Conservation (phyloP, 2,113 vertebrate genomes). For the Xiphophorus couchianus region DNA sequence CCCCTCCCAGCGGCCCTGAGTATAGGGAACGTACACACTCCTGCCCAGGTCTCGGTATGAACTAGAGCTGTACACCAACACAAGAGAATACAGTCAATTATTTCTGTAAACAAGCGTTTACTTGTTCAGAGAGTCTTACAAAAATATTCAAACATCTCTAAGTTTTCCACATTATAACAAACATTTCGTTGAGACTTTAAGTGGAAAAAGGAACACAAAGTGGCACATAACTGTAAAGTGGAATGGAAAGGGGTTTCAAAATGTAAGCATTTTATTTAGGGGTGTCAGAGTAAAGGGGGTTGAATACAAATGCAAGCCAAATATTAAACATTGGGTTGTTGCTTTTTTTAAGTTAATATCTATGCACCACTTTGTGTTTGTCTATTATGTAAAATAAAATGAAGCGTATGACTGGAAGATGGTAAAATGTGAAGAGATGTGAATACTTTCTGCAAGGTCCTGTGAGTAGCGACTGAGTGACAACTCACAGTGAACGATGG, state of each 20-base stretch:
- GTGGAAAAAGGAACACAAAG: not conserved
- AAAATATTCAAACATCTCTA: not conserved
- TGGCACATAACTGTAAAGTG: too few species aligned
- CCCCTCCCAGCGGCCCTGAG: conserved; percentile 98
- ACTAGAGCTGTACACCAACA: conserved; percentile 83
- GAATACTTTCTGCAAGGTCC: not conserved
- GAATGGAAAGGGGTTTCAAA: too few species aligned
- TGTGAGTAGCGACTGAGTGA: not conserved
- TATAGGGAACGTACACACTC: conserved; percentile 96
- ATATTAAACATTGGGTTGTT: too few species aligned
- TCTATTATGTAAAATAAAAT: not conserved
- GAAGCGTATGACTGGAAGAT: not conserved
- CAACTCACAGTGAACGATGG: conserved; percentile 93
- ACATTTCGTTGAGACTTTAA: not conserved
- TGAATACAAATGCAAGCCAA: too few species aligned
- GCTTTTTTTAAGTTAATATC: too few species aligned
- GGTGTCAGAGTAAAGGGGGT: too few species aligned
- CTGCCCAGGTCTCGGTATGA: conserved; percentile 91
- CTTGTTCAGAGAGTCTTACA: not conserved
- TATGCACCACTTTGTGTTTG: too few species aligned
- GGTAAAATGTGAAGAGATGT: too few species aligned
- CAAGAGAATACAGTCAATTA: not conserved
- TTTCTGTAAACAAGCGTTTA: not conserved
- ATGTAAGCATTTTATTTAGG: too few species aligned
- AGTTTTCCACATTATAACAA: not conserved